Conservation (phyloP, 1,140 invertebrate species). For the Pachypeltis micranthus region DNA sequence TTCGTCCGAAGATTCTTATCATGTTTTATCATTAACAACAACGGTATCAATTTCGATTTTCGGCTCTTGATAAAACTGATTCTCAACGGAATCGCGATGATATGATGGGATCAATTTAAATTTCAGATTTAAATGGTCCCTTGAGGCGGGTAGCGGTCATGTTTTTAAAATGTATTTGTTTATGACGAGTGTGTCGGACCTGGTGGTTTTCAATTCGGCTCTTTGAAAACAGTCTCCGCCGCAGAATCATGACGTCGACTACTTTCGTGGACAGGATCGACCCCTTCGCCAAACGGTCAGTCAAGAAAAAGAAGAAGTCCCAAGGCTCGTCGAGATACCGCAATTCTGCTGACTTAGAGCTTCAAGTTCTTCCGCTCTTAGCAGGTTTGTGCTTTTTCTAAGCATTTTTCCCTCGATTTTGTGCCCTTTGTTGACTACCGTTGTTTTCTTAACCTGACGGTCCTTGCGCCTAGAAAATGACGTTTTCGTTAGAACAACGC, state of each 20-base stretch:
- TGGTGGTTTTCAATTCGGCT: neutral
- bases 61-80: neutral
- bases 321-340: conserved; percentile 46
- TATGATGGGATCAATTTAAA: neutral
- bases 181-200: neutral
- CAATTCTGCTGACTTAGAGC: conserved; percentile 42
- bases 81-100: neutral
- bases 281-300: conserved; percentile 44
- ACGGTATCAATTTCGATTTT: neutral
- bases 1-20: neutral
- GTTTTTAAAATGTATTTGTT: neutral
- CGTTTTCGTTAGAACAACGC: no score
- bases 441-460: no score
- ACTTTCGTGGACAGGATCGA: conserved; percentile 48
- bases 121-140: neutral
- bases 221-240: neutral
- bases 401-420: no score
- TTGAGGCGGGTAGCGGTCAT: neutral
- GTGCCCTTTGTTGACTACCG: no score
- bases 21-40: neutral
- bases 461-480: no score
- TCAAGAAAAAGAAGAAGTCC: conserved; percentile 46
- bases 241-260: conserved; percentile 25
- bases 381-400: no score
- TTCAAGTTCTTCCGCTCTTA: conserved; percentile 41